Evolutionary conservation across 2,113 vertebrate genomes (phyloP).

Genomic region (Semnopithecus entellus): DNA sequence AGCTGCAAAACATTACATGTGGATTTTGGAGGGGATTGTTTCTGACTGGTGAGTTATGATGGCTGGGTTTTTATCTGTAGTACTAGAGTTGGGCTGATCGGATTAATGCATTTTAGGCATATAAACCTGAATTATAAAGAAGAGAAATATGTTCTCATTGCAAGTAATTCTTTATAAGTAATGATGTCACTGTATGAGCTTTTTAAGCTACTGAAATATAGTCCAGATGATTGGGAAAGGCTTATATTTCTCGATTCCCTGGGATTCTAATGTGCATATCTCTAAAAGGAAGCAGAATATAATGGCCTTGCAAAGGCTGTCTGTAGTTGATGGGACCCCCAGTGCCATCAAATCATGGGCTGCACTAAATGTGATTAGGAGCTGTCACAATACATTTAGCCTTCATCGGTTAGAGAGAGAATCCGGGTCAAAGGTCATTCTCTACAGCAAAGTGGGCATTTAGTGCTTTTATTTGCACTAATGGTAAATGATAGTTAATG

Average conservation of each 20-base stretch:
- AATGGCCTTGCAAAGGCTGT: slow-evolving; percentile 68
- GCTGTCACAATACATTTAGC: slow-evolving; percentile 89
- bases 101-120: slow-evolving; percentile 78
- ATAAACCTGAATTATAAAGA: slow-evolving; percentile 69
- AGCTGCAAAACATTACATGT: slow-evolving; percentile 69
- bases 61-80: slow-evolving; percentile 71
- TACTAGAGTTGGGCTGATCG: slow-evolving; percentile 55
- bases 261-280: slow-evolving; percentile 72
- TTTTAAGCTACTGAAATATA: slow-evolving; percentile 75
- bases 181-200: slow-evolving; percentile 52
- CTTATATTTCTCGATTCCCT: slow-evolving; percentile 69
- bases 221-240: slow-evolving; percentile 74
- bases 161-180: slow-evolving; percentile 62
- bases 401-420: slow-evolving; percentile 85
- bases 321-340: slow-evolving; percentile 62
- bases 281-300: slow-evolving; percentile 45
- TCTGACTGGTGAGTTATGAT: slow-evolving; percentile 75
- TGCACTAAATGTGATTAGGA: slow-evolving; percentile 85
- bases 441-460: slow-evolving; percentile 83
- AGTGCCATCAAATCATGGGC: slow-evolving; percentile 68
- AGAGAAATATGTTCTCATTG: slow-evolving; percentile 68
- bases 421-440: slow-evolving; percentile 83
- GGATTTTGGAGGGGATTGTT: slow-evolving; percentile 77
- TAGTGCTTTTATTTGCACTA: slow-evolving; percentile 86
- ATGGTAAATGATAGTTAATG: slow-evolving; percentile 87